Base-by-base conservation (phyloP, 2,888 invertebrate species). In the Perizoma flavofasciatum region DNA sequence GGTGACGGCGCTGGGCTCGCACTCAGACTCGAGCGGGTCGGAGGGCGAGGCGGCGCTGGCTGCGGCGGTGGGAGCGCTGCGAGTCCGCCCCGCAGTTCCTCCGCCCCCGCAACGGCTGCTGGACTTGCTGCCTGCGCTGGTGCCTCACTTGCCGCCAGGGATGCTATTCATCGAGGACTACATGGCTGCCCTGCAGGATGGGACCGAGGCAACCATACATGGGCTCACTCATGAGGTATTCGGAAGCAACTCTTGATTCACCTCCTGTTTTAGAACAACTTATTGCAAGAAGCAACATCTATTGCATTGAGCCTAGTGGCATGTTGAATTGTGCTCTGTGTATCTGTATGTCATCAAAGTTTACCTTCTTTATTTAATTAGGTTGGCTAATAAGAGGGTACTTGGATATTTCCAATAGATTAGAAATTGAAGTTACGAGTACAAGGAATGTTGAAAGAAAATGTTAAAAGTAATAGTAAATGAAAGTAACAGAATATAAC, bases 11-110 rank as follows among this genome's bases (percentile, higher is more conserved):
- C n/a, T n/a, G n/a, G n/a, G n/a, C n/a, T n/a, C 65, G 55, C 73
- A 56, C 65, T 65, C 71, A 44, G 78, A 79, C 68, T 78, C 81
- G 40, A 75, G 77, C 63, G 71, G 79, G 47, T 79, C 81, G 3
- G 80, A 81, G 67, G 71, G 72, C 58, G 81, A 79, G 65, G 73
- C 68, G 34, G 69, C 65, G 66, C 71, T 77, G 55, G 75, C 73
- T 53, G 74, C 70, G 22, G 75, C 72, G 22, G 74, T 70, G 59
- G 49, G 48, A 50, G 71, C 69, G 54, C 70, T 75, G 54, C 53
- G 50, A 32, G 72, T 69, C 65, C 61, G 46, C 41, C 47, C 44
- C 43, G 8, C 35, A 51, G 22, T 22, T 55, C 55, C 53, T 32
- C 46, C 44, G 10, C 49, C 33, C 49, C 35, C 46, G 53, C 52